Evolutionary conservation across 2,113 vertebrate genomes (phyloP), one percentile per base, ranked within the genome.

Genomic region (Herpetotheres cachinnans): DNA sequence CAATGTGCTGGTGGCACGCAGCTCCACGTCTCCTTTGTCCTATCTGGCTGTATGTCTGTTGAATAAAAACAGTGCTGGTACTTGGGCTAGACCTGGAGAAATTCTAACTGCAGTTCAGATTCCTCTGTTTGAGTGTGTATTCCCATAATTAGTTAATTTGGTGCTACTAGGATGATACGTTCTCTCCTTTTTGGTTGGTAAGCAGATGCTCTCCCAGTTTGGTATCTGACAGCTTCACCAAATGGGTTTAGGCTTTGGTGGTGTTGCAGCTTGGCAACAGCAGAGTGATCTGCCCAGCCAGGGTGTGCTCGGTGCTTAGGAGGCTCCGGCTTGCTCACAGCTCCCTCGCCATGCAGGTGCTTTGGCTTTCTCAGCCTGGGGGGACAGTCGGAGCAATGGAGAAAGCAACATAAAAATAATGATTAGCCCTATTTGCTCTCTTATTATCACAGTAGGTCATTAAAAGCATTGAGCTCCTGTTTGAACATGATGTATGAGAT

Each of bases 231-330:
- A 86, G 0, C 42, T 22, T 83, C 69, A 46, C 7, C 34, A 29
- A 24, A 16, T 17, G 18, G 19, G 26, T 70, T 73, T 16, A 62
- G 32, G 38, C 30, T 66, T 54, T 6, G 34, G 27, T 50, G 47
- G 63, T 56, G 38, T 78, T 4, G 1, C 54, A 71, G 40, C 30
- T 16, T 14, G 49, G 71, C 62, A 52, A 9, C 20, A 54, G 66
- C 38, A 71, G 42, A 49, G 78, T 3, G 7, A 29, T 42, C 56
- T 76, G 63, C 36, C 62, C 52, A 44, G 81, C 46, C 46, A 40
- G 22, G 36, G 19, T 10, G 22, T 3, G 4, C 20, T 58, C 1
- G 1, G 24, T 8, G 17, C 36, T 44, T 6, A 16, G 49, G 62
- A 77, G 32, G 63, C 71, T 88, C 40, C 30, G 14, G 13, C 42